These are phyloP conservation scores for Mugil cephalus DNA, from an alignment of 2,113 vertebrate species.

Conservation along the genomic window DNA sequence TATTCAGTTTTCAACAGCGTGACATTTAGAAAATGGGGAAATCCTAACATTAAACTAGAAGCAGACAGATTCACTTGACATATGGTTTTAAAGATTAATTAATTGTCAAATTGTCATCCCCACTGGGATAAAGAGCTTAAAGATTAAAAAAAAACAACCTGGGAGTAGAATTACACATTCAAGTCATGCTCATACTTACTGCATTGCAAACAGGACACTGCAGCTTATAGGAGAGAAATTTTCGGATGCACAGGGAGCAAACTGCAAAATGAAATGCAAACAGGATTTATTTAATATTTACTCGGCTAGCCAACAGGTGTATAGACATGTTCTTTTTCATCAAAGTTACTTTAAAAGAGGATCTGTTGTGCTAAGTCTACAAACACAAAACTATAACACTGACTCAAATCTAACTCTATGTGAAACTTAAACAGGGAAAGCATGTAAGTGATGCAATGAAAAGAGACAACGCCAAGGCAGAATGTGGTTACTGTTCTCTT, in stretches of 20 bases:
- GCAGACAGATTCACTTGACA: not conserved
- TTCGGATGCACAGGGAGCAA: slow-evolving; percentile 96
- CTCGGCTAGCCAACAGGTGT: not conserved
- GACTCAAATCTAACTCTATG: too few relatives aligned
- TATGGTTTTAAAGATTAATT: not conserved
- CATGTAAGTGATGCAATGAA: too few relatives aligned
- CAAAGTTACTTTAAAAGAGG: not conserved
- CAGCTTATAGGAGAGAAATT: slow-evolving; percentile 93
- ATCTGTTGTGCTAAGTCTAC: too few relatives aligned
- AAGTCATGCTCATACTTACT: slow-evolving; percentile 84
- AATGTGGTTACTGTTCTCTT: too few relatives aligned
- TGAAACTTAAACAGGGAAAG: too few relatives aligned
- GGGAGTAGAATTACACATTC: not conserved
- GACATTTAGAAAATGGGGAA: too few relatives aligned
- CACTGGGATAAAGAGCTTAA: not conserved
- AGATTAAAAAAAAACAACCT: not conserved
- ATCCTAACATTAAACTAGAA: not conserved
- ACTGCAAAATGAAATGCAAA: slow-evolving; percentile 83
- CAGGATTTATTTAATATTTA: slow-evolving; percentile 13
- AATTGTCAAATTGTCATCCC: not conserved
- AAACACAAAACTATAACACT: too few relatives aligned
- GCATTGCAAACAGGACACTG: slow-evolving; percentile 92
- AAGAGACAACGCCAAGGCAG: too few relatives aligned
- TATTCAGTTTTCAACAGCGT: not conserved
- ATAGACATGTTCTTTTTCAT: not conserved